A percentile compares a stretch with the other conserved stretches of the same genome.
These are phyloP conservation scores for Dicerorhinus sumatrensis DNA, from an alignment of 2,113 vertebrate species.

Conservation along the genomic window DNA sequence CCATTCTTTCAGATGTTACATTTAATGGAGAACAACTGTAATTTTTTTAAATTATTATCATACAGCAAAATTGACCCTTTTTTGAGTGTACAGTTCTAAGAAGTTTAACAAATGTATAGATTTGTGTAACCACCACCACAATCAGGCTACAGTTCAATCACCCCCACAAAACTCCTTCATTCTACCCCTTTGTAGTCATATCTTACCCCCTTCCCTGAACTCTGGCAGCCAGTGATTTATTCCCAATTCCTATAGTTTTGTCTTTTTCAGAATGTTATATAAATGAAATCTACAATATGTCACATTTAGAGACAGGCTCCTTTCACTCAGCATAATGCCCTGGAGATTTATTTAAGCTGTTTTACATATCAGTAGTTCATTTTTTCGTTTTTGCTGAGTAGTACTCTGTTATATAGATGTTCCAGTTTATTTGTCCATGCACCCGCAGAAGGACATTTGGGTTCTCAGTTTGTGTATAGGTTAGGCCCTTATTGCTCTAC, in stretches of 20 bases:
- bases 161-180: background rate
- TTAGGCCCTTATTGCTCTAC: background rate
- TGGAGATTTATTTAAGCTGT: background rate
- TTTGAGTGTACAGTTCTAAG: background rate
- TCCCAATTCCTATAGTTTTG: background rate
- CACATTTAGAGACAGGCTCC: conserved; percentile 43
- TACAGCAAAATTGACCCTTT: background rate
- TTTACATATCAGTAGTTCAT: background rate
- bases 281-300: background rate
- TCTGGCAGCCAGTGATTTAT: background rate
- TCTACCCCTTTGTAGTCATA: background rate
- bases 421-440: background rate
- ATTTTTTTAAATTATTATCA: background rate
- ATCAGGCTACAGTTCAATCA: background rate
- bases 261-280: conserved; percentile 6
- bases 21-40: background rate
- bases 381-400: conserved; percentile 27
- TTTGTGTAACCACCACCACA: conserved; percentile 10
- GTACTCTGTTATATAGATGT: background rate
- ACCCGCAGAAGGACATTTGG: background rate
- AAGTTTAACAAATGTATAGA: conserved; percentile 10
- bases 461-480: background rate
- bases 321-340: background rate
- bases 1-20: conserved; percentile 3
- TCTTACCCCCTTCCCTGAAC: background rate